Conservation (phyloP, 2,888 invertebrate genomes). For the Chydorus sphaericus region DNA sequence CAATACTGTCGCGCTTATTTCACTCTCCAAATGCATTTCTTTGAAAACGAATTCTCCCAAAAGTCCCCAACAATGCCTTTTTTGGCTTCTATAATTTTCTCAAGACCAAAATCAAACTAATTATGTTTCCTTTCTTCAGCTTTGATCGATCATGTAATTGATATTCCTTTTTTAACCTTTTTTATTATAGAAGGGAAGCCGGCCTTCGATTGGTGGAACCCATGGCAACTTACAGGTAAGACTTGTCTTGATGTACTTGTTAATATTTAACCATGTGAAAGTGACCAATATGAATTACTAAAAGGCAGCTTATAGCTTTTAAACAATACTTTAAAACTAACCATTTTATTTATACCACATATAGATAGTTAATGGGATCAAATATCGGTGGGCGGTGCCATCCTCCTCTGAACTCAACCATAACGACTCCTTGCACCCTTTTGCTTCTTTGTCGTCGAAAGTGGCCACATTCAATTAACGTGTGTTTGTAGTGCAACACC, state of each 20-base stretch:
- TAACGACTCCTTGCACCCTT: neutral
- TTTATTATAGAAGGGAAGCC: conserved; percentile 11
- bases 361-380: neutral
- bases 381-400: conserved; percentile 4
- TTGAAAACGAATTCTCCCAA: too few species aligned
- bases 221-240: conserved; percentile 12
- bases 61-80: too few species aligned
- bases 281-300: too few species aligned
- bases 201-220: conserved; percentile 10
- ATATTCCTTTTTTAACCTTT: neutral
- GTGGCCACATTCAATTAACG: neutral
- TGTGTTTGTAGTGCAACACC: neutral
- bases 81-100: too few species aligned
- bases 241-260: neutral
- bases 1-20: too few species aligned
- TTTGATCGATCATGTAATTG: neutral
- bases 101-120: neutral
- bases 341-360: neutral
- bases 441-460: neutral
- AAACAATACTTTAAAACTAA: neutral
- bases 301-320: too few species aligned
- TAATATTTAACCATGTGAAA: too few species aligned
- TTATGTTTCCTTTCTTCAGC: neutral
- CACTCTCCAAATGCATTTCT: too few species aligned
- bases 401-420: neutral